Evolutionary conservation across 64 coral and sea anemone genomes (phyloP).

Genomic region (Pocillopora damicornis): DNA sequence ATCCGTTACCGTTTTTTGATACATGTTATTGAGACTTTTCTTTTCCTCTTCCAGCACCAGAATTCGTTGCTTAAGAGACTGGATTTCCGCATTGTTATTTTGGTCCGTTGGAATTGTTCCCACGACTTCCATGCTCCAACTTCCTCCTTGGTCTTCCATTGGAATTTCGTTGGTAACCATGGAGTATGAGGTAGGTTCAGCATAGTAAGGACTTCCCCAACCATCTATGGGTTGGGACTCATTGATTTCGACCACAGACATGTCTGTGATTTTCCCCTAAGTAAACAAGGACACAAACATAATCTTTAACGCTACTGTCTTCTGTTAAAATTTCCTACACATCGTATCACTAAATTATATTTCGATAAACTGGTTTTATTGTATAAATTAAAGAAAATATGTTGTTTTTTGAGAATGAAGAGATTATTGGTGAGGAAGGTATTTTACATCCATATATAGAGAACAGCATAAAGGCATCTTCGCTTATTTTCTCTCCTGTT

Average conservation of each 20-base stretch:
- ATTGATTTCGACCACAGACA: not conserved
- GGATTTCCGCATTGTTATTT: constrained; percentile 17
- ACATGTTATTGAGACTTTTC: constrained; percentile 56
- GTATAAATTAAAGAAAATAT: no score
- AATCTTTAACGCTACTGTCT: not conserved
- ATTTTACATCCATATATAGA: no score
- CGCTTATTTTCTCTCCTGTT: no score
- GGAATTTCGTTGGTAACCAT: constrained; percentile 12
- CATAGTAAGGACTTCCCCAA: constrained; percentile 22
- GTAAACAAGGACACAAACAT: not conserved
- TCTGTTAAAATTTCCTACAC: no score
- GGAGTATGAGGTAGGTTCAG: not conserved
- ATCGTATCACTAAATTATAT: no score
- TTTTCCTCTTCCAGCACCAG: constrained; percentile 32
- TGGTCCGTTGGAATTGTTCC: constrained; percentile 24
- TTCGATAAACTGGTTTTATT: no score
- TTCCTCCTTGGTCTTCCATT: not conserved
- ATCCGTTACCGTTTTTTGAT: constrained; percentile 48
- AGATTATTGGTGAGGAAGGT: no score
- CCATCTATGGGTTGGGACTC: constrained; percentile 4
- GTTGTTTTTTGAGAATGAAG: no score
- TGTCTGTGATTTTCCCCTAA: not conserved
- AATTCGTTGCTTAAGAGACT: constrained; percentile 9
- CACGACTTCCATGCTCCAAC: constrained; percentile 47
- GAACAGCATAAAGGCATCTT: no score